Conservation (phyloP, 2,797 vertebrate species). For the Sebastolobus alascanus region DNA sequence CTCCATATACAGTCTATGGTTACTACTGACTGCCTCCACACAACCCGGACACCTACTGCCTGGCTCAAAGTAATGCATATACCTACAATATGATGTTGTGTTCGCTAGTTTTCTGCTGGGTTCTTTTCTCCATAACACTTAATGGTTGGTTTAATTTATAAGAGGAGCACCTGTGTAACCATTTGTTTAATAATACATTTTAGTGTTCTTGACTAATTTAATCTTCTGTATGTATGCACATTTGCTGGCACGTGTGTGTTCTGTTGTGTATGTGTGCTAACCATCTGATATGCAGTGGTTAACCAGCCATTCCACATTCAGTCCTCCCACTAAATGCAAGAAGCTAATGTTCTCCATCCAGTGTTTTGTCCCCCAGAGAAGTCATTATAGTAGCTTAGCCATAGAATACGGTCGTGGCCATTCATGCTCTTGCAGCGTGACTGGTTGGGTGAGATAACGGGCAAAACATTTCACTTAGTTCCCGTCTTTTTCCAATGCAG, state of each 20-base stretch:
- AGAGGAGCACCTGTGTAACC: background rate
- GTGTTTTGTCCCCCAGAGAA: conserved; percentile 12
- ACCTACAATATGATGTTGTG: background rate
- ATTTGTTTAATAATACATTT: background rate
- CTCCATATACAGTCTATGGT: no score
- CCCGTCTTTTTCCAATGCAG: conserved; percentile 4
- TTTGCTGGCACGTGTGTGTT: background rate
- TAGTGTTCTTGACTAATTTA: background rate
- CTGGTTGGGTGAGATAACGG: conserved; percentile 17
- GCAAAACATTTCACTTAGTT: background rate
- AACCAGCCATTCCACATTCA: background rate
- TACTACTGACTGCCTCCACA: conserved; percentile 17
- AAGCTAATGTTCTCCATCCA: background rate
- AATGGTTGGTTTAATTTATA: background rate
- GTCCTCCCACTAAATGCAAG: background rate
- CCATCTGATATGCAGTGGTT: background rate
- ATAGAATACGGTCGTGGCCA: no score
- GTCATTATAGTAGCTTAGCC: conserved; percentile 19
- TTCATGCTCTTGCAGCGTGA: conserved; percentile 7
- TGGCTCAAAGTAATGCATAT: conserved; percentile 3
- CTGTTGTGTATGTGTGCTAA: background rate
- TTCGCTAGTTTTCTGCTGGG: background rate
- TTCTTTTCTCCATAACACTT: background rate
- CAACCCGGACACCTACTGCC: background rate
- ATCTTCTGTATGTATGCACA: background rate